A percentile compares a stretch with the other conserved stretches of the same genome.
Evolutionary conservation across 2,797 vertebrate species (phyloP).

Genomic region (Carcharodon carcharias): DNA sequence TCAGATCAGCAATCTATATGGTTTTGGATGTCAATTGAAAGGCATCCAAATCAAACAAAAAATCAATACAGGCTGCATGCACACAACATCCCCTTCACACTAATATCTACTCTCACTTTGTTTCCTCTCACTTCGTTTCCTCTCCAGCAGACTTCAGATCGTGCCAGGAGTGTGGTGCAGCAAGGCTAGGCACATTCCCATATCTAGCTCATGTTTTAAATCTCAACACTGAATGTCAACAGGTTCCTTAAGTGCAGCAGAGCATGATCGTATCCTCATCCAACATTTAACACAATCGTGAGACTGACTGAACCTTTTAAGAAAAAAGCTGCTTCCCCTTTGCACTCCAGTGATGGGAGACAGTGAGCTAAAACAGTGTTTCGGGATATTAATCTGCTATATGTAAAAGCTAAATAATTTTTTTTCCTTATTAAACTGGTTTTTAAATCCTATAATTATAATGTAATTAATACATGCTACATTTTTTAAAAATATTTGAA

Average conservation of each 20-base stretch:
- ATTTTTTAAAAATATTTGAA: not conserved
- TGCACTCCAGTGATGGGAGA: not conserved
- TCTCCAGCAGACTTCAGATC: not conserved
- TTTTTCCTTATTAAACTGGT: not conserved
- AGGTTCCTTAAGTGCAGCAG: too few relatives aligned
- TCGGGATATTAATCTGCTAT: not conserved
- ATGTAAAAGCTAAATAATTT: not conserved
- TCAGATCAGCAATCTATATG: not conserved
- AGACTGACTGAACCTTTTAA: not conserved
- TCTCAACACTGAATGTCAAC: not conserved
- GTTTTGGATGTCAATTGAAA: not conserved
- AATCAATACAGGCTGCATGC: not conserved
- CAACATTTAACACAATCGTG: not conserved
- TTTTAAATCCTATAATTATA: not conserved
- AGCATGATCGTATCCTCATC: not conserved
- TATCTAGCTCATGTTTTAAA: not conserved
- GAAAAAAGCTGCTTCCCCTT: not conserved
- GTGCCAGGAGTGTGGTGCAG: too few relatives aligned
- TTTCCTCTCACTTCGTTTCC: not conserved
- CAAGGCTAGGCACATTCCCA: not conserved
- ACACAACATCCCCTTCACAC: not conserved
- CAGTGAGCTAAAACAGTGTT: not conserved
- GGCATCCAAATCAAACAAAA: not conserved
- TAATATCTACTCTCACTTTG: not conserved
- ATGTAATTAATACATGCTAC: not conserved